Evolutionary conservation across 2,113 vertebrate genomes (phyloP), one percentile per base, ranked within the genome.

Genomic region (Morone saxatilis): DNA sequence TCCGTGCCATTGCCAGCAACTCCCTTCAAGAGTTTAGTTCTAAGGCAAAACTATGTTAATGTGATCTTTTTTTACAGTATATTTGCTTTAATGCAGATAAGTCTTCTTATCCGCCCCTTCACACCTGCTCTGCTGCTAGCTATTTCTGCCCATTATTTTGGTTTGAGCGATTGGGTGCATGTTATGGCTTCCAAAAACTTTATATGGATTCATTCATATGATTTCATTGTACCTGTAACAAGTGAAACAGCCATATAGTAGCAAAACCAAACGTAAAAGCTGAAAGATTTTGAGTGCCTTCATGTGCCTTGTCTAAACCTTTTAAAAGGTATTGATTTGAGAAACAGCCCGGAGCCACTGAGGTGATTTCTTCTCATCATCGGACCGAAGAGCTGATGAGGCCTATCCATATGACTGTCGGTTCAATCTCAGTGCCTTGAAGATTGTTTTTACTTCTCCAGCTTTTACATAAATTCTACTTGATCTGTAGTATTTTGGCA

Each of bases 261-360:
- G 67, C 38, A 71, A 59, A 38, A 81, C 6, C 45, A 71, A 70
- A 81, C n/a, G 59, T 41, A 48, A 48, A 65, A 47, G 41, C 61
- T 76, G 31, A 85, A 72, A 73, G 66, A 63, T 16, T 71, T 40
- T 20, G 13, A 80, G 51, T 38, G 68, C 41, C 38, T 73, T 80
- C 78, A 70, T 78, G 62, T 76, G 51, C 36, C 76, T 78, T 80
- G 76, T 91, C 81, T 88, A 76, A 78, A 71, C 71, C 71, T 65
- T 81, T 81, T 88, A 87, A 88, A 83, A 65, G 65, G 31, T 80
- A 89, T 86, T 87, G 80, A 89, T 88, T 78, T 76, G 38, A 86
- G 57, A 50, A 77, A 71, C 41, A 79, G 84, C 89, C 84, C 31
- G 0, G 7, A 62, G 79, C 38, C 47, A 76, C 74, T 63, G 70